Evolutionary conservation across 1,140 invertebrate species (phyloP), one percentile per base, ranked within the genome.

Genomic region (Ceratina australensis): DNA sequence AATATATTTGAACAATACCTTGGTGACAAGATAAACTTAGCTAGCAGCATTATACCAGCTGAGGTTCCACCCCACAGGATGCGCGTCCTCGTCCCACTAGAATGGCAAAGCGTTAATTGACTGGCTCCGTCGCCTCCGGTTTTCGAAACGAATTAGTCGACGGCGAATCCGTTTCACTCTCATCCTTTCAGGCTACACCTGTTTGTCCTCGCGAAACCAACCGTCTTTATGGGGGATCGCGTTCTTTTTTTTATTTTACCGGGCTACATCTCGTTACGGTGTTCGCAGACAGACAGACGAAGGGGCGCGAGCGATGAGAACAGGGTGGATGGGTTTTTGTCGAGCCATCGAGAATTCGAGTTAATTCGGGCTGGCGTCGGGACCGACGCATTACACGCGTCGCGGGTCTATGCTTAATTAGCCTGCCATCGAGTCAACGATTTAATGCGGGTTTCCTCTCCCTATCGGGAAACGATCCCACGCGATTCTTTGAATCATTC

Each of bases 61-160:
- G 33, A 42, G 33, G 5, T 42, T 42, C 33, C 33, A 42, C 33
- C 33, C 33, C 33, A 2, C 5, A 0, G 33, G 33, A 42, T 10
- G 33, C 5, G 2, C 5, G 28, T n/a, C n/a, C 28, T 33, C 33
- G 33, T 42, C 33, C 2, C 18, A 47, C 22, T n/a, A 42, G 64
- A 77, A 73, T 61, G 64, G 81, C 76, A 81, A 88, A 79, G 76
- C 76, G 71, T 82, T 86, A 88, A 88, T 88, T 85, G 85, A 87
- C 83, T 85, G 80, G 83, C 85, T 87, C 78, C 81, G 80, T 85
- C 66, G 76, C 75, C 77, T 80, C 76, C 75, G 83, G 83, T 82
- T 78, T 83, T 77, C 72, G 68, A 77, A 82, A 72, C 79, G 79
- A 86, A 87, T 87, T 84, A 87, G 80, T 83, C 72, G 79, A 84